Evolutionary conservation across 1,140 invertebrate species (phyloP).

Genomic region (Zaprionus davidi): DNA sequence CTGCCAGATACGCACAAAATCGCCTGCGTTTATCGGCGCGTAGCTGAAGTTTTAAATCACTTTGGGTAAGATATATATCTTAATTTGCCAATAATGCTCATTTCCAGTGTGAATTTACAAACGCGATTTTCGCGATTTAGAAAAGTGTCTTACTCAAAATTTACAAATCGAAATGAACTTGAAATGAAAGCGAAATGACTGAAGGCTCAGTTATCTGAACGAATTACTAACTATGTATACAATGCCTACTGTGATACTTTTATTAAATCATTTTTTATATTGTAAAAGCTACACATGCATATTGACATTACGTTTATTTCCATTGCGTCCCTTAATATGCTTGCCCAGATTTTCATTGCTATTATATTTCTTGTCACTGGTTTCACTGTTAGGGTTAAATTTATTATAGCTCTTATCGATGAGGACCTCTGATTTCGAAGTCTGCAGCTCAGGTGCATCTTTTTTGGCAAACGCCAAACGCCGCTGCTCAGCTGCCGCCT

Average conservation of each 20-base stretch:
- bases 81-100: not conserved
- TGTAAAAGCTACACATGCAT: not conserved
- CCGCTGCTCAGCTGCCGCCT: constrained; percentile 47
- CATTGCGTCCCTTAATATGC: constrained; percentile 1
- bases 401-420: constrained; percentile 2
- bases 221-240: not conserved
- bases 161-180: constrained; percentile 49
- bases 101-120: constrained; percentile 8
- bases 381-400: not conserved
- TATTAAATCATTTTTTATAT: not conserved
- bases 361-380: constrained; percentile 11
- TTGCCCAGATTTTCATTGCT: not conserved
- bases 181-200: constrained; percentile 44
- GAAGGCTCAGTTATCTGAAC: constrained; percentile 7
- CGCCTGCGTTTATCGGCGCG: not conserved
- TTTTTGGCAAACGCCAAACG: constrained; percentile 53
- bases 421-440: not conserved
- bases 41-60: not conserved
- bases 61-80: not conserved
- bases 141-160: constrained; percentile 38
- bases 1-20: not conserved
- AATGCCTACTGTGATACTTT: constrained; percentile 20
- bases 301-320: constrained; percentile 16
- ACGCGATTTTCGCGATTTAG: not conserved
- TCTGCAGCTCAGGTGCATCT: constrained; percentile 1